phyloP scores from a whole-genome alignment of 2,797 vertebrate species.

The Pogonophryne albipinna region DNA sequence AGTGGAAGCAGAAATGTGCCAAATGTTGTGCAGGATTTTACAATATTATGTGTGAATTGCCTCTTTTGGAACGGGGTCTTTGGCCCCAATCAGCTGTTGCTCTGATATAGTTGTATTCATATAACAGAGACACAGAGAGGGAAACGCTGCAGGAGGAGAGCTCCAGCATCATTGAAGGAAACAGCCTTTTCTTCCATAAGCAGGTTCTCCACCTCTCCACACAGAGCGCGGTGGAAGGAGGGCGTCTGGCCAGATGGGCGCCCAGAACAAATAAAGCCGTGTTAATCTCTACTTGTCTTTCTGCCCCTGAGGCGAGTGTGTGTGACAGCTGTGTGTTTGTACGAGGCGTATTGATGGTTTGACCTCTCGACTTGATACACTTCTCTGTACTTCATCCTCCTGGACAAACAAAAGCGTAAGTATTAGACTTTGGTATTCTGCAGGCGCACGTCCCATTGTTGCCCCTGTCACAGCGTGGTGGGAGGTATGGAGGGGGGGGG shows the following conservation, averaged over 20 bases:
- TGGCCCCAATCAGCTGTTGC: slow-evolving; percentile 21
- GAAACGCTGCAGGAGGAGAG: slow-evolving; percentile 14
- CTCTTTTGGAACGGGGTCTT: slow-evolving; percentile 34
- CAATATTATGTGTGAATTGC: slow-evolving; percentile 24
- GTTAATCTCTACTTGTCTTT: slow-evolving; percentile 46
- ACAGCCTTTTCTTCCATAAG: slow-evolving; percentile 10
- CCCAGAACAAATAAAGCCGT: slow-evolving; percentile 41
- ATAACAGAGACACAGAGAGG: slow-evolving; percentile 48
- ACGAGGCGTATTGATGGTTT: slow-evolving; percentile 64
- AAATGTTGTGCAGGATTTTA: too few species aligned
- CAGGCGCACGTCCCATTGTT: slow-evolving; percentile 59
- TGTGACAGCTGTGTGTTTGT: slow-evolving; percentile 55
- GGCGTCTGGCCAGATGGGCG: slow-evolving; percentile 49
- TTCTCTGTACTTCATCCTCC: slow-evolving; percentile 67
- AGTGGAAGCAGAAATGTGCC: too few species aligned
- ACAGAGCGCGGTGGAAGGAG: slow-evolving; percentile 29
- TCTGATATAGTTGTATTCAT: slow-evolving; percentile 56
- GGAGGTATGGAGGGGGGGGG: slow-evolving; percentile 7
- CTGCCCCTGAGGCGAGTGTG: slow-evolving; percentile 28
- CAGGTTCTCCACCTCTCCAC: slow-evolving; percentile 1
- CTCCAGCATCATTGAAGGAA: slow-evolving; percentile 23
- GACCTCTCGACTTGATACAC: slow-evolving; percentile 78
- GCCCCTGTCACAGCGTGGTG: slow-evolving; percentile 57
- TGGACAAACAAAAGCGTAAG: slow-evolving; percentile 56
- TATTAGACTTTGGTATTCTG: slow-evolving; percentile 52